Percentiles rank a stretch among this genome's conserved stretches.
Evolutionary conservation across 2,113 vertebrate species (phyloP).

Genomic region (Butorides virescens): DNA sequence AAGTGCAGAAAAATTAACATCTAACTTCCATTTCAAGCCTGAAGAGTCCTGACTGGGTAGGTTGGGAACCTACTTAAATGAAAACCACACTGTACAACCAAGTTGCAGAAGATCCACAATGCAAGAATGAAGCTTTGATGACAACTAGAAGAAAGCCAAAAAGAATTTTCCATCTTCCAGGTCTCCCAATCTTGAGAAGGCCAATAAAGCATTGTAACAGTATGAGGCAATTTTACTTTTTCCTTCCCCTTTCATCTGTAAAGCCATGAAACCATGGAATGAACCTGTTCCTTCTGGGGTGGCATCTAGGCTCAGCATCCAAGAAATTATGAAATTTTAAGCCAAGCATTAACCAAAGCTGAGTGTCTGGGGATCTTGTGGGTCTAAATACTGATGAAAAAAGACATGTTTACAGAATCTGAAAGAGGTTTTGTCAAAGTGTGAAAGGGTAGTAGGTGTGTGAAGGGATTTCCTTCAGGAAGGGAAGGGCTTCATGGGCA

Average conservation of each 20-base stretch:
- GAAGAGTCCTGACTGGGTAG: background rate
- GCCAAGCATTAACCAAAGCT: background rate
- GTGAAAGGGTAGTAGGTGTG: background rate
- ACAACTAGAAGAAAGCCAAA: background rate
- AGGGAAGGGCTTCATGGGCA: background rate
- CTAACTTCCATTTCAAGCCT: background rate
- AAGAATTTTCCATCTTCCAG: background rate
- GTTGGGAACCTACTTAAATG: background rate
- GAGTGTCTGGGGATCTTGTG: background rate
- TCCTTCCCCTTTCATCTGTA: background rate
- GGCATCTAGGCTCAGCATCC: background rate
- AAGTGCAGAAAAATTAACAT: background rate
- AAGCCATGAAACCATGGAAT: background rate
- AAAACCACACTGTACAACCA: background rate
- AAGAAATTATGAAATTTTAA: background rate
- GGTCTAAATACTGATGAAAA: background rate
- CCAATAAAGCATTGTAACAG: background rate
- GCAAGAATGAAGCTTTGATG: background rate
- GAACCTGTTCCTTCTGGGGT: background rate
- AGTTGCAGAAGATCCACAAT: background rate
- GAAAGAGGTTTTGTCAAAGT: background rate
- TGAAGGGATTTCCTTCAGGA: background rate
- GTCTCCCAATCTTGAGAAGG: background rate
- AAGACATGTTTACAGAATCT: background rate
- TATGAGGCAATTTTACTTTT: background rate